A percentile compares a stretch with the other conserved stretches of the same genome.
These are phyloP conservation scores for Drosophila trichaetosa DNA, from an alignment of 2,888 invertebrate species.

Conservation along the genomic window DNA sequence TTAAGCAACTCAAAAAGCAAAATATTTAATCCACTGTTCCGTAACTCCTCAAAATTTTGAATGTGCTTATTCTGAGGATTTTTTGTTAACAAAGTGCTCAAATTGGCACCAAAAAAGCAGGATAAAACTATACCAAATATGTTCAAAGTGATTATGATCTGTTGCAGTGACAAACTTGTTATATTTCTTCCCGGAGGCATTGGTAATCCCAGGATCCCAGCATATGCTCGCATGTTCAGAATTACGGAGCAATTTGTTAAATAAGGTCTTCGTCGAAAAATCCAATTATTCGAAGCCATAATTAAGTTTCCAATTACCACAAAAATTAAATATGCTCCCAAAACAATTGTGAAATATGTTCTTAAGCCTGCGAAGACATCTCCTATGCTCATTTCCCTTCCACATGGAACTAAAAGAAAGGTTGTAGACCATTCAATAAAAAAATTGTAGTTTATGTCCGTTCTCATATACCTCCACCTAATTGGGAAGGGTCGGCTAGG, in stretches of 20 bases:
- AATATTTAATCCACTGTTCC: constrained; percentile 17
- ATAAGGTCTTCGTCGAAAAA: neutral
- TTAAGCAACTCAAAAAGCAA: neutral
- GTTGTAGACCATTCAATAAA: neutral
- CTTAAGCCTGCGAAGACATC: constrained; percentile 27
- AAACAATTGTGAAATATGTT: constrained; percentile 12
- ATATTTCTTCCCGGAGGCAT: constrained; percentile 11
- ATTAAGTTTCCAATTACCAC: constrained; percentile 29
- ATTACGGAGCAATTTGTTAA: constrained; percentile 8
- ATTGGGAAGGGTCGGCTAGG: neutral
- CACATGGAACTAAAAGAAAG: constrained; percentile 42
- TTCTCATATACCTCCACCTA: neutral
- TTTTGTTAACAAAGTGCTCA: constrained; percentile 45
- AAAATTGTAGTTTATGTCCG: neutral
- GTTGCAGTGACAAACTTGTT: constrained; percentile 28
- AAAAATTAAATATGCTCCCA: constrained; percentile 38
- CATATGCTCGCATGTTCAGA: constrained; percentile 31
- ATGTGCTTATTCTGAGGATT: constrained; percentile 9
- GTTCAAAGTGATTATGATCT: constrained; percentile 40
- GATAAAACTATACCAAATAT: constrained; percentile 42
- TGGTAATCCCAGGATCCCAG: constrained; percentile 42
- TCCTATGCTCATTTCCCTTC: constrained; percentile 11
- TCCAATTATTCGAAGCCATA: neutral
- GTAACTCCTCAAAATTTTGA: constrained; percentile 25
- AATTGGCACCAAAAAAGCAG: constrained; percentile 45